These are phyloP conservation scores for Tetrax tetrax DNA, from an alignment of 2,113 vertebrate species.

Conservation along the genomic window DNA sequence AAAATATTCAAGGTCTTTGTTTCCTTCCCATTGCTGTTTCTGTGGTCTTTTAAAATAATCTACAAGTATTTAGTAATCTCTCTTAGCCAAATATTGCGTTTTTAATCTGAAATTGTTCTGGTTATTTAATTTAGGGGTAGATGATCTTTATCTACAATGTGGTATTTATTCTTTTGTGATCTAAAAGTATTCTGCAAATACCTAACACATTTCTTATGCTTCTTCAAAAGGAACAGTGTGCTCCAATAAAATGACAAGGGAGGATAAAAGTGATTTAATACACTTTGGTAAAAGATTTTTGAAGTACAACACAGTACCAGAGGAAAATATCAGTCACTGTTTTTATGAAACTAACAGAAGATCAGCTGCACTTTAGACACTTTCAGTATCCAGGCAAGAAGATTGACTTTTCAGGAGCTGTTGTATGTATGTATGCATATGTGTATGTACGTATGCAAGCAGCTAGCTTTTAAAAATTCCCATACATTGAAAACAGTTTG, in stretches of 20 bases:
- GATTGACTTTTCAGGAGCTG: neutral
- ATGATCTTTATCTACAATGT: neutral
- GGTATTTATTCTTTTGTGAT: neutral
- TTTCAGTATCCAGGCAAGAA: neutral
- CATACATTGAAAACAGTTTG: neutral
- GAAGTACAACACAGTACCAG: neutral
- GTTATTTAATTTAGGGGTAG: neutral
- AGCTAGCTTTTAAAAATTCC: neutral
- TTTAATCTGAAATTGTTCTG: neutral
- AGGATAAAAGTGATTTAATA: neutral
- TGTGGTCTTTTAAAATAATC: constrained; percentile 2
- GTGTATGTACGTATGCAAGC: neutral
- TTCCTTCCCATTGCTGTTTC: constrained; percentile 27
- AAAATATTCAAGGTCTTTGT: neutral
- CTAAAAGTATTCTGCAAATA: neutral
- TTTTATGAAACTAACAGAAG: neutral
- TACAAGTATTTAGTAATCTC: neutral
- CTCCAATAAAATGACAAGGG: neutral
- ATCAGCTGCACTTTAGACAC: neutral
- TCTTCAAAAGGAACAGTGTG: neutral
- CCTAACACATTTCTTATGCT: neutral
- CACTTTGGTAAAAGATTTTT: neutral
- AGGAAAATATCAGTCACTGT: neutral
- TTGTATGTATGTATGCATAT: neutral
- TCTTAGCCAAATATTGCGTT: neutral